Conservation (phyloP, 2,797 vertebrate genomes). For the Pipistrellus pygmaeus region DNA sequence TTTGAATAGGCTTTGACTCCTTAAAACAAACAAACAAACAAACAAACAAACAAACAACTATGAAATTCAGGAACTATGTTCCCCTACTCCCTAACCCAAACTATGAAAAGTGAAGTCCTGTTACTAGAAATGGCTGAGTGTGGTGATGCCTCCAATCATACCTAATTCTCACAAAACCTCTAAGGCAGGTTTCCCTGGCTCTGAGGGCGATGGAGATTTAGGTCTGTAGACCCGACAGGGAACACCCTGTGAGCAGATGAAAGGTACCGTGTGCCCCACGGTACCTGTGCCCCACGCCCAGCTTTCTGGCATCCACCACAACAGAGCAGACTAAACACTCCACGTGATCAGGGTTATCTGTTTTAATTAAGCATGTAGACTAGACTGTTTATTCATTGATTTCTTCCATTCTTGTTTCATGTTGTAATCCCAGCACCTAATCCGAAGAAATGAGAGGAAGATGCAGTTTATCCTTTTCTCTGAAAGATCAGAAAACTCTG, state of each 20-base stretch:
- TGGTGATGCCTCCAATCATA: not conserved
- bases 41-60: not conserved
- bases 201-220: not conserved
- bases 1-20: not conserved
- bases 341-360: not conserved
- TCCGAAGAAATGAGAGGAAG: not conserved
- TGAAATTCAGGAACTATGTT: conserved; percentile 4
- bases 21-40: not conserved
- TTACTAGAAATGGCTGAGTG: not conserved
- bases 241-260: not conserved
- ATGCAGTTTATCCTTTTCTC: not conserved
- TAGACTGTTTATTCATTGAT: not conserved
- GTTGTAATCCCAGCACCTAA: not conserved
- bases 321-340: not conserved
- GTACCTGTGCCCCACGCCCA: accelerated
- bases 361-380: not conserved
- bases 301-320: not conserved
- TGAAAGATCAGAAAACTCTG: conserved; percentile 64
- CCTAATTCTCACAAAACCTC: not conserved
- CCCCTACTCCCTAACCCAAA: not conserved
- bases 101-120: not conserved
- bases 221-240: not conserved
- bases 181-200: not conserved
- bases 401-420: not conserved
- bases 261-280: not conserved